Base-by-base conservation (phyloP, 2,113 vertebrate genomes). In the Setophaga coronata region DNA sequence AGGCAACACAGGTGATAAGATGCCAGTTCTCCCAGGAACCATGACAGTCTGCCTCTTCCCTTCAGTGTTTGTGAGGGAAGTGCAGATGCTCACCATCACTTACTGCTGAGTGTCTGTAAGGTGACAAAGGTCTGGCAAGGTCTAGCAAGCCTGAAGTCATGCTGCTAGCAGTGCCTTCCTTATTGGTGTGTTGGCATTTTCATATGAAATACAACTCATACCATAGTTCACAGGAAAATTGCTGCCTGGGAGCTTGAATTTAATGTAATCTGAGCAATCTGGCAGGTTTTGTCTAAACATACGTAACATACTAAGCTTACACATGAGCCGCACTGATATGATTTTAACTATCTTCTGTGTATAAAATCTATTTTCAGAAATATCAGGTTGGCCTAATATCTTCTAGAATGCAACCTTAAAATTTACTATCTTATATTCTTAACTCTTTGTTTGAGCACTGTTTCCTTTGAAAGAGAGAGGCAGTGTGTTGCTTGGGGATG, bases 401-500 rank as follows among this genome's bases (percentile, higher is more conserved):
- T 74, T 50, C 47, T 74, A 38, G 50, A 71, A 38, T 24, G 40
- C 67, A 38, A 54, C 26, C 23, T 62, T 66, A 70, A 50, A 45
- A 48, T 82, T n/a, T 58, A 23, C 43, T 7, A 18, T 47, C 16
- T 65, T 58, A 3, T 23, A 7, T 48, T 74, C 14, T 57, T 60
- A 48, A 43, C 21, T 43, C 11, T 18, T 6, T 43, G 9, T 28
- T 9, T 64, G 48, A 56, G 19, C 23, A 14, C 15, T 34, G 34
- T 61, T 93, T 43, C 61, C 57, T 80, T 43, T 51, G 50, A 58
- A 56, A 53, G 26, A 64, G 15, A 33, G 45, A 51, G 31, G 10
- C 0, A 2, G 5, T 2, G 0, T 1, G 0, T 23, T 67, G 6
- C 26, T 12, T 47, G 40, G n/a, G 28, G 33, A 40, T 20, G 4